Evolutionary conservation across 2,888 invertebrate genomes (phyloP).

Genomic region (Thecophora atra): DNA sequence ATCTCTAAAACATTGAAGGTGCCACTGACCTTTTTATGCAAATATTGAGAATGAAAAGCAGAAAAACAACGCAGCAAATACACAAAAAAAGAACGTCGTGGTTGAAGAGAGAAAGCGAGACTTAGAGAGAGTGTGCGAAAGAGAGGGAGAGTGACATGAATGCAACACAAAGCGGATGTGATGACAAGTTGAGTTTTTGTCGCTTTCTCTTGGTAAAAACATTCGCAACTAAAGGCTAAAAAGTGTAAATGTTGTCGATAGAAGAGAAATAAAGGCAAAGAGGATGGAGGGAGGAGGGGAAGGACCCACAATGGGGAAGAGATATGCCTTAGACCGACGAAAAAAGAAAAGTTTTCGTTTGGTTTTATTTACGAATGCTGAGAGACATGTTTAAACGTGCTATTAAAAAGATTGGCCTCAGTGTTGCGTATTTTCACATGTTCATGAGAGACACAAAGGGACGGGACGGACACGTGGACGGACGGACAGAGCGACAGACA

Average conservation of each 20-base stretch:
- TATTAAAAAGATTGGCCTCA: conserved; percentile 3
- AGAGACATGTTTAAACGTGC: not conserved
- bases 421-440: no score
- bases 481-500: not conserved
- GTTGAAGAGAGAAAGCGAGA: no score
- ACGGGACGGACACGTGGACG: not conserved
- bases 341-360: not conserved
- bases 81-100: no score
- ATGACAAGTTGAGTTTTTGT: conserved; percentile 15
- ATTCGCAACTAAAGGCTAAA: not conserved
- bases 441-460: no score
- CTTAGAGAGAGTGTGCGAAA: no score
- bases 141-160: not conserved
- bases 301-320: not conserved
- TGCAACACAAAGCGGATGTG: conserved; percentile 16
- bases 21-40: conserved; percentile 64
- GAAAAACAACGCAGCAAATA: no score
- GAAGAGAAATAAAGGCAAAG: not conserved
- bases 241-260: conserved; percentile 1
- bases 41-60: conserved; percentile 54
- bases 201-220: conserved; percentile 15
- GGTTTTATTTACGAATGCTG: not conserved
- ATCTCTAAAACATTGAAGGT: conserved; percentile 45
- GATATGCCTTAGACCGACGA: not conserved
- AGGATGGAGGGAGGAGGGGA: not conserved